These are phyloP conservation scores for Clanis bilineata DNA, from an alignment of 2,888 invertebrate species.

Conservation along the genomic window DNA sequence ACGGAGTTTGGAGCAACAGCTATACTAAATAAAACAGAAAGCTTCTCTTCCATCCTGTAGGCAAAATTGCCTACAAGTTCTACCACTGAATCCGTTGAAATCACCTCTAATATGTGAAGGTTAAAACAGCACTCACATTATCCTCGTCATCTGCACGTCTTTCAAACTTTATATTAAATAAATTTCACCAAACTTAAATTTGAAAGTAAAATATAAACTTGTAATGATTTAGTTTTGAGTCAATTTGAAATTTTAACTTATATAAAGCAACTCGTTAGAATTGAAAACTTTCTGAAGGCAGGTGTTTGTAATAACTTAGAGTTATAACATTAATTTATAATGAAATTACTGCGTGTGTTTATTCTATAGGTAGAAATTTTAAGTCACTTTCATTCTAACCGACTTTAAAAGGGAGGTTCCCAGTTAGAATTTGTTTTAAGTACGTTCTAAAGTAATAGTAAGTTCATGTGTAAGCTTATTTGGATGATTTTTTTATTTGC, in stretches of 20 bases:
- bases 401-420: no score
- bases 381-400: no score
- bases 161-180: constrained; percentile 6
- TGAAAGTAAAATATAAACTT: not conserved
- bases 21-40: no score
- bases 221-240: not conserved
- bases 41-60: no score
- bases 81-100: no score
- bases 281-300: not conserved
- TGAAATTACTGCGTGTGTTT: not conserved
- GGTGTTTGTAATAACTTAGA: not conserved
- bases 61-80: not conserved
- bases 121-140: not conserved
- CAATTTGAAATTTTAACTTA: not conserved
- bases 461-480: no score
- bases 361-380: no score
- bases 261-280: not conserved
- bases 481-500: no score
- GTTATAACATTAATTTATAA: not conserved
- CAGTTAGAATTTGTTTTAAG: no score
- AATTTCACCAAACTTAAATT: not conserved
- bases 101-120: not conserved
- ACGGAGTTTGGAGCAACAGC: no score
- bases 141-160: not conserved
- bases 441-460: no score